These are phyloP conservation scores for Stenodera caucasica DNA, from an alignment of 2,888 invertebrate genomes.

Conservation along the genomic window DNA sequence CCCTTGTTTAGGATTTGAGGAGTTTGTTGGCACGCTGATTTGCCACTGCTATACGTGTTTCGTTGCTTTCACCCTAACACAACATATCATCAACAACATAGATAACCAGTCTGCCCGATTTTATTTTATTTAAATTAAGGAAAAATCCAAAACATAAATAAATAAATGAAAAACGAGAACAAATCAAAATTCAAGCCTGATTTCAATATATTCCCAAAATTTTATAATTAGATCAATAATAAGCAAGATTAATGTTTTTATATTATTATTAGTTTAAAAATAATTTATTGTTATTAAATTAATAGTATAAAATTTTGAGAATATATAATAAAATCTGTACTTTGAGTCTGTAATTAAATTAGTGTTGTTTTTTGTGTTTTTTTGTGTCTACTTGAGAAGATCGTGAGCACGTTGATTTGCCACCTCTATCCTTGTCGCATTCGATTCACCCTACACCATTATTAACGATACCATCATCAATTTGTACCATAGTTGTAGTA, in stretches of 20 bases:
- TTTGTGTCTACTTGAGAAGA: slow-evolving; percentile 79
- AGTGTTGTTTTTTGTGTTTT: slow-evolving; percentile 44
- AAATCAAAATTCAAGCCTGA: slow-evolving; percentile 13
- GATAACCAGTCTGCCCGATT: slow-evolving; percentile 48
- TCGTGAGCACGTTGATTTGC: slow-evolving; percentile 97
- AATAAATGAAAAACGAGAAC: neutral
- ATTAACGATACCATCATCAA: slow-evolving; percentile 21
- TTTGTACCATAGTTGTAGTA: slow-evolving; percentile 35
- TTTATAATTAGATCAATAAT: neutral
- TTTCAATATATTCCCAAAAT: slow-evolving; percentile 30
- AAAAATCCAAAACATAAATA: neutral
- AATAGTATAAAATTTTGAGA: slow-evolving; percentile 21
- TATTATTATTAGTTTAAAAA: neutral
- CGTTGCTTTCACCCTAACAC: slow-evolving; percentile 84
- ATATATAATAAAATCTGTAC: slow-evolving; percentile 35
- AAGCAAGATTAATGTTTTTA: neutral
- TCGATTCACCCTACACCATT: slow-evolving; percentile 75
- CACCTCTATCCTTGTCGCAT: slow-evolving; percentile 93
- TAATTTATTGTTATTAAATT: slow-evolving; percentile 21
- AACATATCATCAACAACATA: slow-evolving; percentile 45
- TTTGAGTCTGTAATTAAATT: slow-evolving; percentile 33
- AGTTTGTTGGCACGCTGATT: slow-evolving; percentile 97
- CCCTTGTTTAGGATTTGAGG: slow-evolving; percentile 68
- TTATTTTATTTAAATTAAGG: neutral
- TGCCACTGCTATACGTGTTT: slow-evolving; percentile 93